Conservation (phyloP, 53 echinoderm and acorn worm genomes). For the Holothuria leucospilota region DNA sequence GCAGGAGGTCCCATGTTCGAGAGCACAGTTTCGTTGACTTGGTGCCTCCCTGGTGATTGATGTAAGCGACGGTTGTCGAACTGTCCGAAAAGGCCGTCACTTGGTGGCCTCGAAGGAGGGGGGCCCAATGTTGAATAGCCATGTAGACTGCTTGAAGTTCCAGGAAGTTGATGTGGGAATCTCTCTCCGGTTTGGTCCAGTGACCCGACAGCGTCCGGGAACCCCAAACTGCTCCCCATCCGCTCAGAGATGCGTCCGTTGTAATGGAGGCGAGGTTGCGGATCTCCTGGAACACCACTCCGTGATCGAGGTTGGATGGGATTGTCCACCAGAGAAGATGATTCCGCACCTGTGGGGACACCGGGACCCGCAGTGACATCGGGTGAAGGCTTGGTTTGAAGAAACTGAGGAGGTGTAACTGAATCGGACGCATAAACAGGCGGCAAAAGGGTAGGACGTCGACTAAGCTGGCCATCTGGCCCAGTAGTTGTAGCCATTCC, state of each 20-base stretch:
- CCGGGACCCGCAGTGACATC: neutral
- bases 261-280: neutral
- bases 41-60: constrained; percentile 50
- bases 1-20: constrained; percentile 24
- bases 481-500: neutral
- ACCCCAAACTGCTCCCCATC: constrained; percentile 32
- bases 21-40: constrained; percentile 25
- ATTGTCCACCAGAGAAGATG: constrained; percentile 6
- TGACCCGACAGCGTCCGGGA: neutral
- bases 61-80: constrained; percentile 54
- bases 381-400: neutral
- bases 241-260: constrained; percentile 44
- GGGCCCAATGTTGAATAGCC: neutral
- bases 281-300: neutral
- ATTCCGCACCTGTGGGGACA: neutral
- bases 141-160: constrained; percentile 42
- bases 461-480: constrained; percentile 30
- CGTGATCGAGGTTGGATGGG: neutral
- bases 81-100: constrained; percentile 36
- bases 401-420: constrained; percentile 25
- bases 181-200: neutral
- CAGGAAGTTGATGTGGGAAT: constrained; percentile 44
- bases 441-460: constrained; percentile 19
- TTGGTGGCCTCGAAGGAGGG: neutral
- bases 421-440: constrained; percentile 25